These are phyloP conservation scores for Hydrolagus affinis DNA, from an alignment of 2,113 vertebrate genomes.

Conservation along the genomic window DNA sequence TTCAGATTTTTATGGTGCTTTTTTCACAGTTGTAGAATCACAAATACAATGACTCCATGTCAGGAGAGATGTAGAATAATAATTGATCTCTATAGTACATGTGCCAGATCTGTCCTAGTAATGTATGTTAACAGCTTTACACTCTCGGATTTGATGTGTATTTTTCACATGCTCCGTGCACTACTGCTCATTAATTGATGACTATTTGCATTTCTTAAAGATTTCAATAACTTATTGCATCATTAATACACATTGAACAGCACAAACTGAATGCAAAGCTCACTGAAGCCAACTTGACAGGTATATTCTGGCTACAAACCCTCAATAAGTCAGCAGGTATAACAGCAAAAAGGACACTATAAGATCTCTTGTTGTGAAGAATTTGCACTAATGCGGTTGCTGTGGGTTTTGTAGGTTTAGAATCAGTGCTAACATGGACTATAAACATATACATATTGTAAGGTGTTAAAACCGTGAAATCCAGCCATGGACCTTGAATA, in stretches of 20 bases:
- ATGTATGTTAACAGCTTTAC: not conserved
- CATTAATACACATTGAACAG: not conserved
- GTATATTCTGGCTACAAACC: no score
- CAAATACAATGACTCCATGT: no score
- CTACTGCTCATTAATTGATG: not conserved
- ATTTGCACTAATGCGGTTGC: not conserved
- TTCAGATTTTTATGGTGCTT: not conserved
- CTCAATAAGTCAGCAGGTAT: not conserved
- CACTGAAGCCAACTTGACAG: not conserved
- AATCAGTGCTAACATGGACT: not conserved
- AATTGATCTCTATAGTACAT: not conserved
- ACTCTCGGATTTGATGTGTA: not conserved
- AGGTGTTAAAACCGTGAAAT: not conserved
- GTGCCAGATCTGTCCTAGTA: not conserved
- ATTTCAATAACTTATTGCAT: not conserved
- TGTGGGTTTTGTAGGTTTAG: not conserved
- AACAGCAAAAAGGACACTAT: not conserved
- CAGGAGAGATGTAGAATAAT: no score
- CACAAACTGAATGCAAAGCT: not conserved
- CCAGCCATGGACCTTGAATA: no score
- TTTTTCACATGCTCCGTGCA: not conserved
- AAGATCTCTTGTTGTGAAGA: not conserved
- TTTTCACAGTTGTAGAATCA: no score
- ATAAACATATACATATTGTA: not conserved
- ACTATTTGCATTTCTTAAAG: not conserved